phyloP scores from a whole-genome alignment of 2,797 vertebrate species.

The Apodemus agrarius region DNA sequence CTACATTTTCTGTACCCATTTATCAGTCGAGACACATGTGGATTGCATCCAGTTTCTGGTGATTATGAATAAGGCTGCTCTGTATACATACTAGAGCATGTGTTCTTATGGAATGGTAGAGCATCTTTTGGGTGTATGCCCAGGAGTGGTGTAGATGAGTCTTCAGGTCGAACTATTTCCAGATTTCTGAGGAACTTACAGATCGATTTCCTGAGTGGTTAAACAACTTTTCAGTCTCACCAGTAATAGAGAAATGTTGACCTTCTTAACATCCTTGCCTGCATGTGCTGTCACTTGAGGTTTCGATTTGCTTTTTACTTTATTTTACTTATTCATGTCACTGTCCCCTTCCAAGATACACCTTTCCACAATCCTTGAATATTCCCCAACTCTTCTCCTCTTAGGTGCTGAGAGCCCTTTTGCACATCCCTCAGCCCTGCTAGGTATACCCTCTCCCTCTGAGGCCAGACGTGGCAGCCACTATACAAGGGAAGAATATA shows the following conservation, averaged over 20 bases:
- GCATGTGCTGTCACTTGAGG: background rate
- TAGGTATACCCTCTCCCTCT: background rate
- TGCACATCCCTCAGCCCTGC: background rate
- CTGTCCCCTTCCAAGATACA: background rate
- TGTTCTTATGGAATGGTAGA: background rate
- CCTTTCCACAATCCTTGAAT: background rate
- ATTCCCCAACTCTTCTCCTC: background rate
- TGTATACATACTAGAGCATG: background rate
- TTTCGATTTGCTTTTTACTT: background rate
- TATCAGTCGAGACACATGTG: no score
- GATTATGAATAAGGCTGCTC: background rate
- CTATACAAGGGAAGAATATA: background rate
- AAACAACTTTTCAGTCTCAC: background rate
- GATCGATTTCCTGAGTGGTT: background rate
- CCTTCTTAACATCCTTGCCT: background rate
- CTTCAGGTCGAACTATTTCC: background rate
- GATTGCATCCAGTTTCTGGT: background rate
- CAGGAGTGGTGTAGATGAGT: background rate
- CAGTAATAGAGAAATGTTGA: background rate
- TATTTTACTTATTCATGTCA: background rate
- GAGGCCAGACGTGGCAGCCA: background rate
- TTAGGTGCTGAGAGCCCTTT: background rate
- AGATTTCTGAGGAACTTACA: background rate
- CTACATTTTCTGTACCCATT: no score
- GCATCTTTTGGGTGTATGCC: background rate